Base-by-base conservation (phyloP, 1,140 invertebrate genomes). In the Euschistus heros region DNA sequence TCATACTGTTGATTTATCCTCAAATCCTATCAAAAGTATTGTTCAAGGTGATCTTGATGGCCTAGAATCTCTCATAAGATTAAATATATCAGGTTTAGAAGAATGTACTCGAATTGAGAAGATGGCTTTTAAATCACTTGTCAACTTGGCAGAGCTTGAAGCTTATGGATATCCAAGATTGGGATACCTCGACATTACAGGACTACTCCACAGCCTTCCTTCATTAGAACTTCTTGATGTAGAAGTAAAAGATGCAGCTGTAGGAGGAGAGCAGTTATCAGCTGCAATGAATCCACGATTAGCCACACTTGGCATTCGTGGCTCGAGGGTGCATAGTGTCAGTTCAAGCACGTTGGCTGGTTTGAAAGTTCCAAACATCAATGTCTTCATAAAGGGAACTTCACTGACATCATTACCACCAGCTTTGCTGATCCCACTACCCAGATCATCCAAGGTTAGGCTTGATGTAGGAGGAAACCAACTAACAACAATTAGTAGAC, bases 381-480 rank as follows among this genome's bases (percentile, higher is more conserved):
- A 78, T 1, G 82, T 95, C 15, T 80, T 83, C 59, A 74, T 95
- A 14, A 80, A 82, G 17, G 89, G 93, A 71, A 93, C 91, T 2
- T 91, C 88, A 1, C 73, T 94, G 2, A 82, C 82, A 30, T 77
- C 80, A 0, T 77, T 94, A 66, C 89, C 89, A 3, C 84, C 88
- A 6, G 84, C 89, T 0, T 72, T 94, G 22, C 82, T 95, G 61
- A 91, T 93, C 70, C 89, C 91, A 0, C 81, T 95, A n/a, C 92
- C 92, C 0, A 81, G 90, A 71, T 94, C 91, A 4, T 90, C 88
- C 0, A 81, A 84, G 64, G 83, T 94, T 18, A 81, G 78, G 8
- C 77, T 94, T 0, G 86, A 93, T 72, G 80, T 94, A 0, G 79
- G 81, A n/a, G 86, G 86, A 13, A 91, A 85, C 71, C 85, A 86